phyloP scores from a whole-genome alignment of 2,888 invertebrate species.

The Iselma pallidipennis region DNA sequence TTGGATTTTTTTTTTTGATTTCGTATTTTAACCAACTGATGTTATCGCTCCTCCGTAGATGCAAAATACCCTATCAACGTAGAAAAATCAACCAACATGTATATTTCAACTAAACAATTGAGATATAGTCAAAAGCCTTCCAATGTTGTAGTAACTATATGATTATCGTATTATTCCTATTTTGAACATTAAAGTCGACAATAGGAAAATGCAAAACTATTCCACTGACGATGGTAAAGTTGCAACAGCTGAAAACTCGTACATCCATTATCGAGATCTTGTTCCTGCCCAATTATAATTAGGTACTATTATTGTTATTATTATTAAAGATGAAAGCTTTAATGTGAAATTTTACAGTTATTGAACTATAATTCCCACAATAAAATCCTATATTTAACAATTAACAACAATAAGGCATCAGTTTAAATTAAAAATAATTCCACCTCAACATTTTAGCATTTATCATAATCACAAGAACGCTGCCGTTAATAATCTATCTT shows the following conservation, averaged over 20 bases:
- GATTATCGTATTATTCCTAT: background rate
- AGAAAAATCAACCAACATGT: background rate
- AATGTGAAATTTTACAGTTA: background rate
- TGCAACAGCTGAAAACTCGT: background rate
- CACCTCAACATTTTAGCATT: no score
- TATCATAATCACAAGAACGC: background rate
- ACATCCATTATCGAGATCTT: background rate
- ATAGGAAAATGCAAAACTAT: background rate
- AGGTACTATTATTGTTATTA: background rate
- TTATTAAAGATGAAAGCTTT: background rate
- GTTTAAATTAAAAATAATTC: background rate
- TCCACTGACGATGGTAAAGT: background rate
- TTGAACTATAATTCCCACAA: background rate
- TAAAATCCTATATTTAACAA: background rate
- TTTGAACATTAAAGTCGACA: background rate
- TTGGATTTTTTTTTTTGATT: no score
- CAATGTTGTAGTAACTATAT: background rate
- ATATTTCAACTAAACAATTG: background rate
- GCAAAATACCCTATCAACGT: no score
- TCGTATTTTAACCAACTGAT: no score
- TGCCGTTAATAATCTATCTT: background rate
- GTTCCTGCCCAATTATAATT: background rate
- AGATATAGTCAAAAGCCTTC: background rate
- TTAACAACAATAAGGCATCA: no score
- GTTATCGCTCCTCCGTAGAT: no score